Evolutionary conservation across 64 coral and sea anemone genomes (phyloP).

Genomic region (Stylophora pistillata): DNA sequence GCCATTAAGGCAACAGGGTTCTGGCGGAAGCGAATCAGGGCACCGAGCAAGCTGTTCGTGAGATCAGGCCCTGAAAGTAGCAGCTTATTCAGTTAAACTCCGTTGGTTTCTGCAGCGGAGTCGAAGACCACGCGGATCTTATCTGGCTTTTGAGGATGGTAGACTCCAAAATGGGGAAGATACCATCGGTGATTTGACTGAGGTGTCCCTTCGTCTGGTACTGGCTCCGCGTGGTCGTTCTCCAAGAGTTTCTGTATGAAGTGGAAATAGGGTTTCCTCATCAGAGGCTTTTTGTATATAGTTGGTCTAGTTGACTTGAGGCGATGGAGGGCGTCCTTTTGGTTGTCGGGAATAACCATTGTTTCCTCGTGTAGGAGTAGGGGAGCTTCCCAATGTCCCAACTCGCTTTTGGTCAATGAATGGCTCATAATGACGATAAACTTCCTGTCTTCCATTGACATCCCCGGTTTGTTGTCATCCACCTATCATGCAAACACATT

Average conservation of each 20-base stretch:
- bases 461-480: conserved; percentile 61
- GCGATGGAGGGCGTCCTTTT: background rate
- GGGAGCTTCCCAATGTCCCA: too few relatives aligned
- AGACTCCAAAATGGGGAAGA: background rate
- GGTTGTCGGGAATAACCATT: background rate
- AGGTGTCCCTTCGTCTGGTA: background rate
- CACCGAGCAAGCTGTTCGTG: background rate
- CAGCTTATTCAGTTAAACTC: conserved; percentile 6
- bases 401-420: conserved; percentile 15
- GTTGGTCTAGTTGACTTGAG: background rate
- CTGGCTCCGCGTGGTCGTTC: background rate
- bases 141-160: background rate
- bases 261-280: too few relatives aligned
- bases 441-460: conserved; percentile 51
- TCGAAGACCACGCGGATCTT: background rate
- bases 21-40: background rate
- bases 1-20: background rate
- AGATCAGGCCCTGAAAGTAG: background rate
- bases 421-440: conserved; percentile 45
- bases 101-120: background rate
- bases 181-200: background rate
- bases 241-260: background rate
- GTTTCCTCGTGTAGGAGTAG: background rate
- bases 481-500: conserved; percentile 28
- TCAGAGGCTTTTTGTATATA: too few relatives aligned